Percentiles rank a stretch among this genome's conserved stretches.
phyloP scores from a whole-genome alignment of 2,113 vertebrate species.

The Hystrix brachyura region DNA sequence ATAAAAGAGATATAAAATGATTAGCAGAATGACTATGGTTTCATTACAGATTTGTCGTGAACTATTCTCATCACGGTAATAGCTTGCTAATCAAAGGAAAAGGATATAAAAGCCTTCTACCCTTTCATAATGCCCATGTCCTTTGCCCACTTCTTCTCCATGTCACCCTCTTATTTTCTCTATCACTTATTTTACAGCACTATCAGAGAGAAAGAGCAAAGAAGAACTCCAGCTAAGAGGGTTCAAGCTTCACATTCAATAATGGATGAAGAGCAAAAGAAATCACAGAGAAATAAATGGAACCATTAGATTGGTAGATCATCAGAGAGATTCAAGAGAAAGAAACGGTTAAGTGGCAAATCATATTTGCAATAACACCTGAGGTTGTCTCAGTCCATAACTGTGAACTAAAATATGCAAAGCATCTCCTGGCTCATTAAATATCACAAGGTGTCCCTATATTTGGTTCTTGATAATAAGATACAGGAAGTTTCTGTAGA shows the following conservation, averaged over 20 bases:
- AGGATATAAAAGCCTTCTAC: background rate
- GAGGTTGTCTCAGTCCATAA: background rate
- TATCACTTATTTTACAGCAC: background rate
- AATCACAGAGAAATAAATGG: background rate
- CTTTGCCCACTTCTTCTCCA: background rate
- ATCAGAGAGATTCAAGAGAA: background rate
- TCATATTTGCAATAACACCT: background rate
- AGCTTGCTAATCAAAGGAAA: conserved; percentile 13
- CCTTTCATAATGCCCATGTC: background rate
- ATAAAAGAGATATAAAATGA: background rate
- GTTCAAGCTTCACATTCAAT: background rate
- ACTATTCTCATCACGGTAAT: background rate
- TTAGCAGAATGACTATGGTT: background rate
- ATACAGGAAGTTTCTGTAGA: background rate
- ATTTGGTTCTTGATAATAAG: background rate
- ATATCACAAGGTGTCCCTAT: background rate
- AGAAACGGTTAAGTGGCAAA: background rate
- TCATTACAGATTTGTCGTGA: background rate
- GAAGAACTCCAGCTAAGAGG: background rate
- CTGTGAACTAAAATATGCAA: background rate
- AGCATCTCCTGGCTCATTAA: background rate
- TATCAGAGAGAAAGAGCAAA: background rate
- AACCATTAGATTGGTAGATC: background rate
- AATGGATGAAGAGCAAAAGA: background rate
- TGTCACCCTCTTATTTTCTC: background rate